phyloP scores from a whole-genome alignment of 2,797 vertebrate genomes.

The Zenarchopterus dispar region DNA sequence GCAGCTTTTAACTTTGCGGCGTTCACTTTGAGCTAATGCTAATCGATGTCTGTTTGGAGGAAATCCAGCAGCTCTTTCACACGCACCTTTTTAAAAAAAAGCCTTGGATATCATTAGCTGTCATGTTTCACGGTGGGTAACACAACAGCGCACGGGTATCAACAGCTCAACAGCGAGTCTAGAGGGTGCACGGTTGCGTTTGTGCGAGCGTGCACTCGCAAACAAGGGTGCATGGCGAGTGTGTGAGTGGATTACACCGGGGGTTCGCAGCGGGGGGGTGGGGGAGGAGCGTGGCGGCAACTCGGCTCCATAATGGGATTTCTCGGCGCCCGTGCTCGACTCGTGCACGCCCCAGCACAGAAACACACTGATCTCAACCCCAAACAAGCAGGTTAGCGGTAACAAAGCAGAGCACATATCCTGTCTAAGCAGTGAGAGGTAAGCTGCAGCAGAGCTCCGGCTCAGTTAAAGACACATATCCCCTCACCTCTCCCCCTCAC shows the following conservation, averaged over 20 bases:
- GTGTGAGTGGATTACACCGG: conserved; percentile 82
- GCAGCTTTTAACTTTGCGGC: conserved; percentile 47
- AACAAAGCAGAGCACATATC: conserved; percentile 75
- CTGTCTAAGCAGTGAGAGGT: conserved; percentile 69
- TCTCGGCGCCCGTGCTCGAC: conserved; percentile 65
- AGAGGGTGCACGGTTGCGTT: conserved; percentile 56
- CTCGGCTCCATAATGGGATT: conserved; percentile 83
- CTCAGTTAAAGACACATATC: conserved; percentile 75
- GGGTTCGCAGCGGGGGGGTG: conserved; percentile 79
- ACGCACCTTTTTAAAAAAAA: conserved; percentile 58
- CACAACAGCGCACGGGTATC: conserved; percentile 70
- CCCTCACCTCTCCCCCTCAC: conserved; percentile 62
- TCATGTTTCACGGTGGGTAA: conserved; percentile 82
- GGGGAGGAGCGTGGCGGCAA: conserved; percentile 73
- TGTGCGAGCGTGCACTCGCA: conserved; percentile 46
- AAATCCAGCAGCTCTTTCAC: conserved; percentile 53
- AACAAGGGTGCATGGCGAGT: conserved; percentile 71
- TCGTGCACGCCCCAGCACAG: conserved; percentile 39
- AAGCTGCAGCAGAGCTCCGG: conserved; percentile 70
- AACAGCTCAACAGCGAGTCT: conserved; percentile 71
- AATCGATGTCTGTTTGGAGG: conserved; percentile 67
- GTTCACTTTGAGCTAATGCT: conserved; percentile 51
- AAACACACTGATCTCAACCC: conserved; percentile 60
- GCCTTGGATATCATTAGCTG: conserved; percentile 82
- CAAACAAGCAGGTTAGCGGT: conserved; percentile 77